A percentile compares a stretch with the other conserved stretches of the same genome.
phyloP scores from a whole-genome alignment of 1,140 invertebrate genomes.

The Ladona fulva region DNA sequence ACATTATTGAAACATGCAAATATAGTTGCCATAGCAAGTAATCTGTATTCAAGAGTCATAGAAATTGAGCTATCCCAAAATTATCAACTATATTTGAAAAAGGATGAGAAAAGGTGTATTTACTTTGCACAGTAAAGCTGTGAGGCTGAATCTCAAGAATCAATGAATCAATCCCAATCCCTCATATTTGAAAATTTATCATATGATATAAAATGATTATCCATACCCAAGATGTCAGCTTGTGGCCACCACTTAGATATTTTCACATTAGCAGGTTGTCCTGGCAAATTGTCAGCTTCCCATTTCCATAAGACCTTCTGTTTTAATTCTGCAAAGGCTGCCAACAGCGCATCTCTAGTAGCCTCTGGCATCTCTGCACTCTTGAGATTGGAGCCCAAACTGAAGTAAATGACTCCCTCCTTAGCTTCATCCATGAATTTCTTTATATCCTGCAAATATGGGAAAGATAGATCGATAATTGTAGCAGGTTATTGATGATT shows the following conservation, averaged over 20 bases:
- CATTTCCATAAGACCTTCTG: constrained; percentile 41
- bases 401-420: constrained; percentile 52
- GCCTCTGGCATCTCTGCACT: constrained; percentile 40
- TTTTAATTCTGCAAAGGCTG: constrained; percentile 44
- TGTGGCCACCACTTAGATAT: constrained; percentile 53
- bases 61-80: too few species aligned
- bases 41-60: too few species aligned
- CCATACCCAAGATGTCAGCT: constrained; percentile 50
- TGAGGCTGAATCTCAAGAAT: too few species aligned
- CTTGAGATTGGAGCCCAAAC: constrained; percentile 50
- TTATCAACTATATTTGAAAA: too few species aligned
- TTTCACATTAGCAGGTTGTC: constrained; percentile 47
- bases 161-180: too few species aligned
- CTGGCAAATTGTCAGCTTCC: constrained; percentile 30
- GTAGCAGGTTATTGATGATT: too few species aligned
- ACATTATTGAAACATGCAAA: too few species aligned
- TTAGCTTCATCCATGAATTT: constrained; percentile 26
- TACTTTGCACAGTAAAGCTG: too few species aligned
- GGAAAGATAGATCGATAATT: too few species aligned
- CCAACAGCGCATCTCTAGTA: constrained; percentile 41
- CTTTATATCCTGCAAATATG: constrained; percentile 21
- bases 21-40: too few species aligned
- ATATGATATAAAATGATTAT: background rate
- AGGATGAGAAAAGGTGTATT: too few species aligned
- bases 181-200: too few species aligned